A percentile compares a stretch with the other conserved stretches of the same genome.
Conservation (phyloP, 2,888 invertebrate species). For the Andricus curvator region DNA sequence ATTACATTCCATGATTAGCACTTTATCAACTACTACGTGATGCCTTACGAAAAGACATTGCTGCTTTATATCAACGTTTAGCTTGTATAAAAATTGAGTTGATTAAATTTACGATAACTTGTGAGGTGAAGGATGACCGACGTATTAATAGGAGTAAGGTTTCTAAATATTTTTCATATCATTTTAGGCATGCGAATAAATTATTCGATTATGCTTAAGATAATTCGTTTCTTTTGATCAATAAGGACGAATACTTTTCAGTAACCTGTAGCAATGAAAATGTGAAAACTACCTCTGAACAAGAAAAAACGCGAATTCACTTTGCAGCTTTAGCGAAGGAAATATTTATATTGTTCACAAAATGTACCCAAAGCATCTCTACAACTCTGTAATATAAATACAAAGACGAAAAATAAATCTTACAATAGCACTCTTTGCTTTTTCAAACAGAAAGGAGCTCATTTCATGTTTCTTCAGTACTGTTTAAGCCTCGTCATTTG, state of each 20-base stretch:
- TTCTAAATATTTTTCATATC: slow-evolving; percentile 41
- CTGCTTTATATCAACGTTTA: slow-evolving; percentile 37
- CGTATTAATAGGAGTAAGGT: slow-evolving; percentile 28
- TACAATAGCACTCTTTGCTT: slow-evolving; percentile 47
- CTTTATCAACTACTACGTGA: slow-evolving; percentile 28
- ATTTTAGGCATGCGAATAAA: slow-evolving; percentile 22
- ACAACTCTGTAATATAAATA: slow-evolving; percentile 60
- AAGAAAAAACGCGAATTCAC: slow-evolving; percentile 48
- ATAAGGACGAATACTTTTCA: slow-evolving; percentile 46
- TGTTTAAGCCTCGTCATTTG: slow-evolving; percentile 48
- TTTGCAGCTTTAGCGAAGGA: slow-evolving; percentile 41
- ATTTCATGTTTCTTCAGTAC: slow-evolving; percentile 61
- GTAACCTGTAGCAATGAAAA: slow-evolving; percentile 33
- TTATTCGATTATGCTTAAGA: slow-evolving; percentile 19
- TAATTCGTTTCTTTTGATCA: slow-evolving; percentile 24
- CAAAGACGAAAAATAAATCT: slow-evolving; percentile 64
- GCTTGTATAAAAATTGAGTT: slow-evolving; percentile 24
- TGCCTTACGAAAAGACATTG: slow-evolving; percentile 40
- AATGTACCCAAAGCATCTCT: slow-evolving; percentile 54
- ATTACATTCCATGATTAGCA: slow-evolving; percentile 20
- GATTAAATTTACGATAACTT: slow-evolving; percentile 34
- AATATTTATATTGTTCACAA: slow-evolving; percentile 47
- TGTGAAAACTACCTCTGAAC: slow-evolving; percentile 46
- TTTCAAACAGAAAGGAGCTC: slow-evolving; percentile 48
- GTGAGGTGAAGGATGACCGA: slow-evolving; percentile 30